Evolutionary conservation across 2,888 invertebrate species (phyloP).

Genomic region (Drosophila affinis): DNA sequence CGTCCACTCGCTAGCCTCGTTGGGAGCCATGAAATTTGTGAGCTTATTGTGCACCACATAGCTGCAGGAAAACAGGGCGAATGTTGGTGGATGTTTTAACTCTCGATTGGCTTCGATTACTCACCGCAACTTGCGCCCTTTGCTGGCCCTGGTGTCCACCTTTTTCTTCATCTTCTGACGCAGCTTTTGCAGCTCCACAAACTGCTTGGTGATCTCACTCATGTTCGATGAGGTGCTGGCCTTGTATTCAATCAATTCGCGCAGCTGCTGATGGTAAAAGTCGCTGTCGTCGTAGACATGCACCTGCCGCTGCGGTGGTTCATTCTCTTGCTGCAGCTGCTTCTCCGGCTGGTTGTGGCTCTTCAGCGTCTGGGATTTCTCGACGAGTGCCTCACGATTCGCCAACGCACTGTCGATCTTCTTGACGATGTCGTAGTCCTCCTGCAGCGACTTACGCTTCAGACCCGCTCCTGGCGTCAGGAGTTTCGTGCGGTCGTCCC

Average conservation of each 20-base stretch:
- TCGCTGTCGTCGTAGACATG: conserved; percentile 99
- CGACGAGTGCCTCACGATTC: conserved; percentile 90
- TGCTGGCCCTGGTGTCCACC: conserved; percentile 96
- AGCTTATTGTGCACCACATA: conserved; percentile 93
- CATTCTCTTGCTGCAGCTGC: conserved; percentile 7
- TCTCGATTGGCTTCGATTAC: neutral
- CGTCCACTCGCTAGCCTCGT: conserved; percentile 87
- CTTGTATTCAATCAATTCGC: conserved; percentile 96
- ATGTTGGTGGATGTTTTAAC: neutral
- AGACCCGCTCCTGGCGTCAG: conserved; percentile 87
- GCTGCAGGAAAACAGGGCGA: conserved; percentile 51
- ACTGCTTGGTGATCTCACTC: conserved; percentile 93
- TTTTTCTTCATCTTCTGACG: conserved; percentile 96
- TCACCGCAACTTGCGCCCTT: conserved; percentile 93
- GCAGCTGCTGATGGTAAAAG: conserved; percentile 96
- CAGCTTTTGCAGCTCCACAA: conserved; percentile 95
- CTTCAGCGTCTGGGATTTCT: conserved; percentile 91
- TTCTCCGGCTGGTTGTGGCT: conserved; percentile 86
- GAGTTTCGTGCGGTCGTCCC: conserved; percentile 96
- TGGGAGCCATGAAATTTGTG: conserved; percentile 95
- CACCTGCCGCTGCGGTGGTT: conserved; percentile 32
- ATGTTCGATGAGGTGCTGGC: conserved; percentile 93
- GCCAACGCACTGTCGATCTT: conserved; percentile 93
- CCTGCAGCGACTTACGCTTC: conserved; percentile 84
- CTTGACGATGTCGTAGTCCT: conserved; percentile 85